A percentile compares a stretch with the other conserved stretches of the same genome.
These are phyloP conservation scores for Hydrocynus forskahlii DNA, from an alignment of 2,797 vertebrate species.

Conservation along the genomic window DNA sequence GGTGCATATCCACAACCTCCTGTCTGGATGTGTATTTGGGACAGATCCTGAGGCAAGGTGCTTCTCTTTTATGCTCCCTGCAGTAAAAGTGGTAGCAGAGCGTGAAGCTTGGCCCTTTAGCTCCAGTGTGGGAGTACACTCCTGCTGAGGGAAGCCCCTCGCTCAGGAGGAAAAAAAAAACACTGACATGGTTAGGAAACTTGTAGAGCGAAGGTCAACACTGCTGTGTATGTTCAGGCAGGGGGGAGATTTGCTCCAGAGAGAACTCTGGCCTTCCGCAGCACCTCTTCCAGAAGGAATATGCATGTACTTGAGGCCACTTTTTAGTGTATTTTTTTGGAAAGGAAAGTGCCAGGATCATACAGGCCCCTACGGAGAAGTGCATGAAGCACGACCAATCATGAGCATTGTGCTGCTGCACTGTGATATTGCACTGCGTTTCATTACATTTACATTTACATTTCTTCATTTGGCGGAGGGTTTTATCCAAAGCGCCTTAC, in stretches of 20 bases:
- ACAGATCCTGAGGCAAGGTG: neutral
- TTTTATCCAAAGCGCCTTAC: neutral
- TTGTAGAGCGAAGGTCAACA: constrained; percentile 48
- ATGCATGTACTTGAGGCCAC: neutral
- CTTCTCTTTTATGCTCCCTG: neutral
- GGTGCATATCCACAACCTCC: neutral
- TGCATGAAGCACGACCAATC: neutral
- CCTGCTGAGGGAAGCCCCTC: constrained; percentile 70
- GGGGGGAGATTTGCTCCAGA: constrained; percentile 65
- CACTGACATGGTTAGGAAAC: constrained; percentile 52
- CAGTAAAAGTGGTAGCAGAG: constrained; percentile 11
- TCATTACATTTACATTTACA: neutral
- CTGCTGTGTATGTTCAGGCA: constrained; percentile 61
- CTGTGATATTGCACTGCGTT: neutral
- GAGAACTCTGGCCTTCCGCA: constrained; percentile 68
- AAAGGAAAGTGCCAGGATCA: neutral
- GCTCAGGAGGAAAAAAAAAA: constrained; percentile 68
- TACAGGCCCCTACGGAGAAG: neutral
- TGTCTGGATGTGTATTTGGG: neutral
- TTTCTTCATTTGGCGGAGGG: neutral
- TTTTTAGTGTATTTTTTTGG: too few relatives aligned
- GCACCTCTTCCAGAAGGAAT: constrained; percentile 60
- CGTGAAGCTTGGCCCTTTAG: constrained; percentile 31
- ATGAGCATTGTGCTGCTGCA: neutral
- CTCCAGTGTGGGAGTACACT: constrained; percentile 59